Percentiles rank a stretch among this genome's conserved stretches.
Conservation (phyloP, 2,888 invertebrate species). For the Drosophila atroscutellata region DNA sequence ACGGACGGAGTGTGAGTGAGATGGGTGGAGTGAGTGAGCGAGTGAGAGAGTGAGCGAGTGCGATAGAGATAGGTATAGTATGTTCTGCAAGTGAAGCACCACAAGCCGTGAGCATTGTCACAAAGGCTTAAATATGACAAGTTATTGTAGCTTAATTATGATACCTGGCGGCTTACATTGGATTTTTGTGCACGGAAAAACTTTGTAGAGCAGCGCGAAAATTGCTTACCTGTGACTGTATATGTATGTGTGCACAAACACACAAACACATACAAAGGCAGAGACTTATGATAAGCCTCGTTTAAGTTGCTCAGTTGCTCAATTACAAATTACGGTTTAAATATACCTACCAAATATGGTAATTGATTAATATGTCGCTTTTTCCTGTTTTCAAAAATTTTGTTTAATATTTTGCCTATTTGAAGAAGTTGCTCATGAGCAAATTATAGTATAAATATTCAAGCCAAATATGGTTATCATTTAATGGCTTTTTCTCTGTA, state of each 20-base stretch:
- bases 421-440: background rate
- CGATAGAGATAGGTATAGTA: background rate
- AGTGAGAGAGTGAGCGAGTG: constrained; percentile 1
- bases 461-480: background rate
- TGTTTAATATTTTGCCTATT: background rate
- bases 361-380: background rate
- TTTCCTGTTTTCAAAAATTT: background rate
- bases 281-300: constrained; percentile 9
- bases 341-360: background rate
- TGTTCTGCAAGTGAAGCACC: constrained; percentile 29
- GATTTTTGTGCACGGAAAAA: constrained; percentile 44
- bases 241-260: background rate
- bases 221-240: background rate
- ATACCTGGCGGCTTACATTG: constrained; percentile 68
- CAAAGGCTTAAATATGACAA: constrained; percentile 74
- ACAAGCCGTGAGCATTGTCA: constrained; percentile 44
- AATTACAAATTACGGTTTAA: constrained; percentile 15
- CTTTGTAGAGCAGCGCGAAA: constrained; percentile 1
- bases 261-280: background rate
- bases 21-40: constrained; percentile 7
- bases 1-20: constrained; percentile 11
- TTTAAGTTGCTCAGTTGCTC: constrained; percentile 5
- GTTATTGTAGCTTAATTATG: constrained; percentile 79
- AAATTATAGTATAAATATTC: background rate
- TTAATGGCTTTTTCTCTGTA: background rate